These are phyloP conservation scores for Cairina moschata DNA, from an alignment of 2,113 vertebrate genomes.

Conservation along the genomic window DNA sequence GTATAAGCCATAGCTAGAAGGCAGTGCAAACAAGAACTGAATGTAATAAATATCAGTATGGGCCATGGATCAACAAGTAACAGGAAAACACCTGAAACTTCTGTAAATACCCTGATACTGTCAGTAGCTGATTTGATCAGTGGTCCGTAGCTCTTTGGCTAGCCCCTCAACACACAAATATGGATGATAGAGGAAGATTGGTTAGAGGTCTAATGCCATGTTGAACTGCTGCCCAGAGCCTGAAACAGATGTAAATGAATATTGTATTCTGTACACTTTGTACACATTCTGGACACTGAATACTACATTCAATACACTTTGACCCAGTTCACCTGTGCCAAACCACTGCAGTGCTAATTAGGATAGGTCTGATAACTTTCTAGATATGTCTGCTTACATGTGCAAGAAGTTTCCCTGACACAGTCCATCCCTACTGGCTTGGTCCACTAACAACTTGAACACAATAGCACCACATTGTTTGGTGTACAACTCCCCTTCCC, in stretches of 20 bases:
- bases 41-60: background rate
- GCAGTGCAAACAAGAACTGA: background rate
- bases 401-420: background rate
- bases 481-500: background rate
- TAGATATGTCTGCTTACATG: background rate
- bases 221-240: background rate
- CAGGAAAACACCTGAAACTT: background rate
- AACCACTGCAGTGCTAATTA: background rate
- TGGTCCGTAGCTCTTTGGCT: background rate
- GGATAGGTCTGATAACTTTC: fast-evolving
- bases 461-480: background rate
- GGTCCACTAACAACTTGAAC: background rate
- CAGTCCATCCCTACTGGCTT: background rate
- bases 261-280: fast-evolving
- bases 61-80: background rate
- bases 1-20: background rate
- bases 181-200: background rate
- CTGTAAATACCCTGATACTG: fast-evolving
- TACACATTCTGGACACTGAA: too few species aligned
- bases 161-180: fast-evolving
- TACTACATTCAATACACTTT: fast-evolving
- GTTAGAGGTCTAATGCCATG: background rate
- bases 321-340: background rate
- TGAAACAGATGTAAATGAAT: fast-evolving
- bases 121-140: background rate